These are phyloP conservation scores for Piscicola geometra DNA, from an alignment of 2,888 invertebrate genomes.

Conservation along the genomic window DNA sequence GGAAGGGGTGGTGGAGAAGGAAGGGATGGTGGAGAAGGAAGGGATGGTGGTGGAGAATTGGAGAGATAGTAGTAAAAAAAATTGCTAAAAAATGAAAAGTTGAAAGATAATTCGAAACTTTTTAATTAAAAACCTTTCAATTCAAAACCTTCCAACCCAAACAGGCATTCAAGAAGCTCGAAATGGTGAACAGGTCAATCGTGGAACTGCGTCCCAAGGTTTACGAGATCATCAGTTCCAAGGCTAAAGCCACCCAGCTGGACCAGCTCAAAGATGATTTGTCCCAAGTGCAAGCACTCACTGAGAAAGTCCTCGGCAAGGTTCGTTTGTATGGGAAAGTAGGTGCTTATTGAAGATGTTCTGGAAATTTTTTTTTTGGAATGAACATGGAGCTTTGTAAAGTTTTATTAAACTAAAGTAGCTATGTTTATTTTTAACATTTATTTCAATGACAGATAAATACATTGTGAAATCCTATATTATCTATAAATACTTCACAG, in stretches of 20 bases:
- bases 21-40: too few relatives aligned
- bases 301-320: conserved; percentile 14
- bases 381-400: too few relatives aligned
- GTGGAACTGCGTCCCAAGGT: conserved; percentile 60
- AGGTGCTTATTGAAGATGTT: neutral
- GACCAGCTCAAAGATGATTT: conserved; percentile 40
- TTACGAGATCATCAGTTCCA: conserved; percentile 59
- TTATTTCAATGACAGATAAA: neutral
- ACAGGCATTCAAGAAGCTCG: conserved; percentile 69
- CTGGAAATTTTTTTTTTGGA: neutral
- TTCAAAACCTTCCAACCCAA: too few relatives aligned
- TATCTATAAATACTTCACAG: neutral
- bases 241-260: conserved; percentile 56
- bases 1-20: too few relatives aligned
- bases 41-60: too few relatives aligned
- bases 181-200: conserved; percentile 73
- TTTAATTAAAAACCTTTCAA: too few relatives aligned
- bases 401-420: neutral
- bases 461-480: too few relatives aligned
- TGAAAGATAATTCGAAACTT: too few relatives aligned
- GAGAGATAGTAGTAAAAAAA: too few relatives aligned
- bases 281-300: conserved; percentile 26
- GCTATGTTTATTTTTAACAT: neutral
- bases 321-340: neutral
- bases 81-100: too few relatives aligned